Percentiles rank a stretch among this genome's conserved stretches.
phyloP scores from a whole-genome alignment of 64 coral and sea anemone genomes.

The Catalaphyllia jardinei region DNA sequence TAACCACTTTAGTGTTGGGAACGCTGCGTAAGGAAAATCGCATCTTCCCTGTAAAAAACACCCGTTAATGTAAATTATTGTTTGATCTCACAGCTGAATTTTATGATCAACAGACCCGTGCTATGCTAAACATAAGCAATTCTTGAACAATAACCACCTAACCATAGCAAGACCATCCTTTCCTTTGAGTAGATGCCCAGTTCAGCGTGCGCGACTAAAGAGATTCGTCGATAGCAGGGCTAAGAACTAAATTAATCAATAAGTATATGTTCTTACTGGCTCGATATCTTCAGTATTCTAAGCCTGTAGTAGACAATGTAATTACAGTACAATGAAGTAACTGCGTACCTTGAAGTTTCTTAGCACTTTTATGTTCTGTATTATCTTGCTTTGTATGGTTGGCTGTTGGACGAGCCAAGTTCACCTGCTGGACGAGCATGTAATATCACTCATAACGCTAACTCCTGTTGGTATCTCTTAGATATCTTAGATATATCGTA shows the following conservation, averaged over 20 bases:
- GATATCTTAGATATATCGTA: too few species aligned
- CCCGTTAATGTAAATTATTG: neutral
- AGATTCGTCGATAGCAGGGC: too few species aligned
- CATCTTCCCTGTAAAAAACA: neutral
- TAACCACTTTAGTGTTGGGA: neutral
- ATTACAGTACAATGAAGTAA: neutral
- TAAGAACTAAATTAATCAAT: too few species aligned
- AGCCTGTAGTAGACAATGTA: neutral
- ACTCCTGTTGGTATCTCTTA: too few species aligned
- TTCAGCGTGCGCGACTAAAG: too few species aligned
- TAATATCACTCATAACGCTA: neutral
- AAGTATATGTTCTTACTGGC: neutral
- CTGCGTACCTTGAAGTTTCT: neutral
- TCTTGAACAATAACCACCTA: too few species aligned
- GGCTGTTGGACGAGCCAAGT: neutral
- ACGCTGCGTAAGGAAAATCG: neutral
- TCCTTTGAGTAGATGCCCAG: too few species aligned
- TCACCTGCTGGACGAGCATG: neutral
- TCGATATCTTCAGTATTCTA: neutral
- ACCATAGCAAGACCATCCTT: too few species aligned
- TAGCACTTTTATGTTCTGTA: neutral
- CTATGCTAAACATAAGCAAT: neutral
- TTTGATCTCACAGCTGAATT: neutral
- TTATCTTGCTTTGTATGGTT: neutral
- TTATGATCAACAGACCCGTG: neutral